phyloP scores from a whole-genome alignment of 1,140 invertebrate species.

The Drosophila orena region DNA sequence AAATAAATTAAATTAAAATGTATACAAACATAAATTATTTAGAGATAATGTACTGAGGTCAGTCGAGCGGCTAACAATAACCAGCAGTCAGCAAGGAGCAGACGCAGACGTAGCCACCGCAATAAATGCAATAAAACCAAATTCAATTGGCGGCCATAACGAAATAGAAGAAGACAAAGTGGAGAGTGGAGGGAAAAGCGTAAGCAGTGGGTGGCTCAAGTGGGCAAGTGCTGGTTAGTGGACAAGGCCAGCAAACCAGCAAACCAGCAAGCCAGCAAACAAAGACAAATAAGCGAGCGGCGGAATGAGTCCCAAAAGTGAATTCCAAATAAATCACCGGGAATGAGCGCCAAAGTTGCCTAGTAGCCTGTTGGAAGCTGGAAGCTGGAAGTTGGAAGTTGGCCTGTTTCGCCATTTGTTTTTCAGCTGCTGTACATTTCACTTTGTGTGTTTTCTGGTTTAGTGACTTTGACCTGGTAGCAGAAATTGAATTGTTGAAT shows the following conservation, averaged over 20 bases:
- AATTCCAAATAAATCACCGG: conserved; percentile 75
- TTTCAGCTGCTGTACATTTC: conserved; percentile 40
- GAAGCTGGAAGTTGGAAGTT: conserved; percentile 1
- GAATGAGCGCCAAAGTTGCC: conserved; percentile 55
- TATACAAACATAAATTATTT: conserved; percentile 83
- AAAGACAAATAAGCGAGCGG: conserved; percentile 71
- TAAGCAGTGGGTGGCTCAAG: conserved; percentile 1
- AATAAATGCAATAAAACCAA: conserved; percentile 80
- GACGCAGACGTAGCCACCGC: conserved; percentile 45
- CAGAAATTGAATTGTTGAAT: conserved; percentile 24
- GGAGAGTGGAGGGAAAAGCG: conserved; percentile 24
- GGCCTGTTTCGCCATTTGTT: conserved; percentile 50
- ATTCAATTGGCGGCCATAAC: conserved; percentile 74
- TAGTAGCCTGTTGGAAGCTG: conserved; percentile 20
- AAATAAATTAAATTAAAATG: conserved; percentile 83
- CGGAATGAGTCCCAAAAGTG: conserved; percentile 47
- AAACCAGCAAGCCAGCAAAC: conserved; percentile 56
- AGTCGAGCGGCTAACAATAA: conserved; percentile 50
- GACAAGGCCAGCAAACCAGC: conserved; percentile 45
- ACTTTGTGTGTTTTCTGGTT: conserved; percentile 57
- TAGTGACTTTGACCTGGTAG: conserved; percentile 43
- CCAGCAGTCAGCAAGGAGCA: conserved; percentile 33
- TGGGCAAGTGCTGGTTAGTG: conserved; percentile 17
- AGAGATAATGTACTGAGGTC: conserved; percentile 77
- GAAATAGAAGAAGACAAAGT: conserved; percentile 50